A percentile compares a stretch with the other conserved stretches of the same genome.
phyloP scores from a whole-genome alignment of 1,140 invertebrate species.

The Drosophila arizonae region DNA sequence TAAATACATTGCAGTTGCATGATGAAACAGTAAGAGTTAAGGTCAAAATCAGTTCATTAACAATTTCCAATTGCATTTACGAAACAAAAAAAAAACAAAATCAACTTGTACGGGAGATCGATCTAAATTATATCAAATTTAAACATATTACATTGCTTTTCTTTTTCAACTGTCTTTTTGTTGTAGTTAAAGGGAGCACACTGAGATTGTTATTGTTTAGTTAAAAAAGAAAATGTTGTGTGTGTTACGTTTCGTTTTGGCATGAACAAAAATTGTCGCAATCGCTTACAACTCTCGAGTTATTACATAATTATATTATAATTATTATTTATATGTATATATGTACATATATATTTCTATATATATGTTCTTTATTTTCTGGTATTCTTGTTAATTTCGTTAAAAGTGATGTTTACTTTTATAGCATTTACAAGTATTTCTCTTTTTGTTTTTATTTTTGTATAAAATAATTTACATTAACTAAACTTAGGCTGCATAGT shows the following conservation, averaged over 20 bases:
- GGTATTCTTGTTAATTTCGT: conserved; percentile 43
- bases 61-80: conserved; percentile 46
- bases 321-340: not conserved
- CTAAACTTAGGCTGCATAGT: conserved; percentile 63
- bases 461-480: conserved; percentile 82
- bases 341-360: not conserved
- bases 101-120: conserved; percentile 54
- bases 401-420: conserved; percentile 57
- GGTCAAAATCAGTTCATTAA: conserved; percentile 23
- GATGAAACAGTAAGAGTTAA: conserved; percentile 1
- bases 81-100: conserved; percentile 27
- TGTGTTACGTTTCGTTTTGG: conserved; percentile 56
- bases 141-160: conserved; percentile 59
- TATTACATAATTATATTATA: conserved; percentile 47
- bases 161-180: conserved; percentile 26
- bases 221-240: too few species aligned
- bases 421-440: conserved; percentile 60
- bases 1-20: conserved; percentile 66
- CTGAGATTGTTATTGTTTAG: not conserved
- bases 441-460: conserved; percentile 35
- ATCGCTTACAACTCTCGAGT: conserved; percentile 70
- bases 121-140: conserved; percentile 63
- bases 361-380: conserved; percentile 12
- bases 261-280: conserved; percentile 59
- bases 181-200: not conserved